phyloP scores from a whole-genome alignment of 2,888 invertebrate genomes.

The Rotaria macrura region DNA sequence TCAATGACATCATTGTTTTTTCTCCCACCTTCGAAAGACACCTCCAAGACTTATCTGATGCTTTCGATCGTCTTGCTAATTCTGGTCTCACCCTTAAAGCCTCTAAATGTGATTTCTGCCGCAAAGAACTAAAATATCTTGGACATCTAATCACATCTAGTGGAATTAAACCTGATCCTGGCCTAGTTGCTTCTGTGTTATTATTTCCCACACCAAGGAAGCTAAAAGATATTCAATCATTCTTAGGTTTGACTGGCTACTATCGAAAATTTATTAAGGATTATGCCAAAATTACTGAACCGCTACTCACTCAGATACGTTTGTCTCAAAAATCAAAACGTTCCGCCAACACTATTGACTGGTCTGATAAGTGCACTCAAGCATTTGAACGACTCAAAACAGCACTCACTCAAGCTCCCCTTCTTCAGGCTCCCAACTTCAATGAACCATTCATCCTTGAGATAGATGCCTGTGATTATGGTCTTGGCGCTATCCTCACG shows the following conservation, averaged over 20 bases:
- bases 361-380: too few species aligned
- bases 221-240: constrained; percentile 3
- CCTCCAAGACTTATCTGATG: background rate
- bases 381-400: too few species aligned
- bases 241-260: background rate
- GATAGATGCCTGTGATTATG: too few species aligned
- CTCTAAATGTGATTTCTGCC: constrained; percentile 24
- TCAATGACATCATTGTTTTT: constrained; percentile 23
- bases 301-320: too few species aligned
- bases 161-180: constrained; percentile 1
- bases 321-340: too few species aligned
- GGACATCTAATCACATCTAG: constrained; percentile 9
- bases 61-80: background rate
- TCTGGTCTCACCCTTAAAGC: constrained; percentile 1
- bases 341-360: too few species aligned
- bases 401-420: too few species aligned
- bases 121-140: constrained; percentile 10
- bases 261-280: too few species aligned
- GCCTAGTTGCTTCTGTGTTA: background rate
- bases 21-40: background rate
- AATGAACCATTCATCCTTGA: too few species aligned
- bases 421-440: too few species aligned
- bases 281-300: too few species aligned
- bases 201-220: background rate
- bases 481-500: too few species aligned